phyloP scores from a whole-genome alignment of 2,888 invertebrate species.

The Leucophora obtusa region DNA sequence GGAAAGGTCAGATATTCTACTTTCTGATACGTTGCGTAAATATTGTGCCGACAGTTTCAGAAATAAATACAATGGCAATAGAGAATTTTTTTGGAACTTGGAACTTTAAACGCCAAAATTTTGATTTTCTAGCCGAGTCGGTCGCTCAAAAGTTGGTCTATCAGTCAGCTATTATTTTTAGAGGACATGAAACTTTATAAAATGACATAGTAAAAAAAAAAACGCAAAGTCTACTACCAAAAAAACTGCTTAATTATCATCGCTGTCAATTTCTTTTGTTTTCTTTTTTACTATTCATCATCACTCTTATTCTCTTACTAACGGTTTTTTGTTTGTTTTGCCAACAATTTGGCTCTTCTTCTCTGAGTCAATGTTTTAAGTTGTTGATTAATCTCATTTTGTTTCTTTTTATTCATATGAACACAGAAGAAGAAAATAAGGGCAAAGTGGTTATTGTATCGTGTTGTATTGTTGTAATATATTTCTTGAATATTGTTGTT shows the following conservation, averaged over 20 bases:
- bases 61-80: no score
- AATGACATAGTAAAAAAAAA: no score
- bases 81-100: no score
- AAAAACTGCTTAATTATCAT: neutral
- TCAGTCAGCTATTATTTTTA: no score
- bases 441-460: constrained; percentile 48
- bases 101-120: no score
- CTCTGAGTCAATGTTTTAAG: constrained; percentile 28
- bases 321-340: constrained; percentile 1
- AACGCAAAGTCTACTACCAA: neutral
- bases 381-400: constrained; percentile 38
- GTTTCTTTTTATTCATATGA: constrained; percentile 5
- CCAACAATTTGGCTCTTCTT: constrained; percentile 32
- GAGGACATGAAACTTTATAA: no score
- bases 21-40: no score
- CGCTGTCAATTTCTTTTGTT: neutral
- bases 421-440: constrained; percentile 30
- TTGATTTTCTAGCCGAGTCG: no score
- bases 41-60: no score
- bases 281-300: neutral
- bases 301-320: constrained; percentile 24
- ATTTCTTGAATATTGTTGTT: constrained; percentile 12
- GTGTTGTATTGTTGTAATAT: constrained; percentile 4
- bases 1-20: no score
- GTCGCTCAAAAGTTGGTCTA: no score